Percentiles rank a stretch among this genome's conserved stretches.
Conservation (phyloP, 23 tunicate genomes). For the Diplosoma virens region DNA sequence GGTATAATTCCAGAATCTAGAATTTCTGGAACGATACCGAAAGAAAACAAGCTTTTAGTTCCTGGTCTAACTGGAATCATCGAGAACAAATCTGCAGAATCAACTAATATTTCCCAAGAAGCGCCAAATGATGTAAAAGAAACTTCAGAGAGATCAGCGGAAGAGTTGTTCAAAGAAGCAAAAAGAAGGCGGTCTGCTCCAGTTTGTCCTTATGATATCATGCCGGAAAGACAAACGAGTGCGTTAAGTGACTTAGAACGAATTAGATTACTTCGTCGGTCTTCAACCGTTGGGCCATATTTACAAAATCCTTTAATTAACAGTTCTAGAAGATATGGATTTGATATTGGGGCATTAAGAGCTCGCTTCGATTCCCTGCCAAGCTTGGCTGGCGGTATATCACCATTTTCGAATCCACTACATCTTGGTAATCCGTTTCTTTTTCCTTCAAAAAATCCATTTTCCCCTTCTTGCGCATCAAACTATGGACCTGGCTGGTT, state of each 20-base stretch:
- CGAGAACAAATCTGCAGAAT: background rate
- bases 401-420: constrained; percentile 20
- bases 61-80: background rate
- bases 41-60: background rate
- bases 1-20: background rate
- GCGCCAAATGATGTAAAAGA: background rate
- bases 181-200: constrained; percentile 42
- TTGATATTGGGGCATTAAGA: background rate
- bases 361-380: background rate
- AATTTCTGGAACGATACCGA: background rate
- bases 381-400: background rate
- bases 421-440: background rate
- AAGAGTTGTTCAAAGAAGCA: constrained; percentile 5
- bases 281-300: constrained; percentile 14
- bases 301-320: background rate
- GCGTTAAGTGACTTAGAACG: constrained; percentile 24
- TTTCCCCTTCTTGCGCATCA: background rate
- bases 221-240: background rate
- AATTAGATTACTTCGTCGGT: constrained; percentile 11
- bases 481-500: background rate
- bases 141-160: background rate
- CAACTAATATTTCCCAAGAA: background rate
- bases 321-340: background rate
- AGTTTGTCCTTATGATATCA: constrained; percentile 7
- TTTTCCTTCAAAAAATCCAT: constrained; percentile 5